Percentiles rank a stretch among this genome's conserved stretches.
Evolutionary conservation across 92 coral and sea anemone species (phyloP).

Genomic region (Parazoanthus swiftii): DNA sequence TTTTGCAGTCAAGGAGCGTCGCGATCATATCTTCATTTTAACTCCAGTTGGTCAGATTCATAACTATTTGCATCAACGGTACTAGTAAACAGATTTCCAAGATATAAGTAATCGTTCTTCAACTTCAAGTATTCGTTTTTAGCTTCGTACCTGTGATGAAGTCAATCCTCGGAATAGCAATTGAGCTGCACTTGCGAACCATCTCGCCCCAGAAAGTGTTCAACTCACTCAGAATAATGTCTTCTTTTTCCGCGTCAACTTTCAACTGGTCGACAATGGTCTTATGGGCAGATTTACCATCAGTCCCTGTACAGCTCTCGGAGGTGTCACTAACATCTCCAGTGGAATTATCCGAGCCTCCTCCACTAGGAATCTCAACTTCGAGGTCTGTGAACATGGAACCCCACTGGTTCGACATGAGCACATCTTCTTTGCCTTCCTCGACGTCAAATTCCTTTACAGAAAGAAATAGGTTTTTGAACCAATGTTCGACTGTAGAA

Average conservation of each 20-base stretch:
- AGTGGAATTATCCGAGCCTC: not conserved
- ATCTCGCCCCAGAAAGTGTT: slow-evolving; percentile 79
- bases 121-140: not conserved
- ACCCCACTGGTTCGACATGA: slow-evolving; percentile 84
- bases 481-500: not conserved
- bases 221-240: slow-evolving; percentile 48
- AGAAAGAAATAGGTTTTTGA: not conserved
- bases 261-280: slow-evolving; percentile 19
- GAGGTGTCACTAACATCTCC: not conserved
- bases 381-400: slow-evolving; percentile 68
- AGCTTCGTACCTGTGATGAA: slow-evolving; percentile 67
- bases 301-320: not conserved
- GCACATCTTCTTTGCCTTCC: slow-evolving; percentile 75
- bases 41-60: too few species aligned
- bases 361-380: not conserved
- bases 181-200: slow-evolving; percentile 70
- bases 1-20: too few species aligned
- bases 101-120: too few species aligned
- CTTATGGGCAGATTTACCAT: slow-evolving; percentile 5
- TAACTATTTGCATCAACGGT: too few species aligned
- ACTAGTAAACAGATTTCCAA: too few species aligned
- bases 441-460: slow-evolving; percentile 53
- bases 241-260: slow-evolving; percentile 28
- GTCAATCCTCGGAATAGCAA: slow-evolving; percentile 82
- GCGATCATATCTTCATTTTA: too few species aligned